Evolutionary conservation across 2,113 vertebrate species (phyloP).

Genomic region (Malurus cyaneus): DNA sequence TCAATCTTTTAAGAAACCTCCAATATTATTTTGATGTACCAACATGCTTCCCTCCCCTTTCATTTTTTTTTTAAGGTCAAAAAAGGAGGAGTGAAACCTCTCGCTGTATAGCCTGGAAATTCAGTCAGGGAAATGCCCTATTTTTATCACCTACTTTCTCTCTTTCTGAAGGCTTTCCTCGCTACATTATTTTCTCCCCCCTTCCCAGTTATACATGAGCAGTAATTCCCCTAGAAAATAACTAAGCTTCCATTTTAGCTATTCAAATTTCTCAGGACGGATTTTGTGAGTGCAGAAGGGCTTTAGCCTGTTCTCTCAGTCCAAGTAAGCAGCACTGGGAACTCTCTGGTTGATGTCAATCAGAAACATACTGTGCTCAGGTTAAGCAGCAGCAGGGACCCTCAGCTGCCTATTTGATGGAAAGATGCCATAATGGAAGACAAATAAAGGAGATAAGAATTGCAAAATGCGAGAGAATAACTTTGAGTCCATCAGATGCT

Average conservation of each 20-base stretch:
- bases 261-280: slow-evolving; percentile 28
- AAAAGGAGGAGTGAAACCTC: slow-evolving; percentile 44
- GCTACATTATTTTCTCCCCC: slow-evolving; percentile 36
- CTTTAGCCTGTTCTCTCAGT: background rate
- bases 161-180: slow-evolving; percentile 59
- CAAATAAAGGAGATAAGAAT: slow-evolving; percentile 3
- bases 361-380: background rate
- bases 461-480: background rate
- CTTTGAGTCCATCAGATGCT: background rate
- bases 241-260: slow-evolving; percentile 55
- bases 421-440: background rate
- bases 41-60: background rate
- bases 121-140: slow-evolving; percentile 69
- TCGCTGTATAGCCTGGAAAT: slow-evolving; percentile 46
- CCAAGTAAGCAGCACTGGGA: background rate
- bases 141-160: slow-evolving; percentile 70
- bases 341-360: background rate
- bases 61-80: slow-evolving; percentile 43
- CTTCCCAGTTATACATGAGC: slow-evolving; percentile 35
- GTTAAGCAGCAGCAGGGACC: slow-evolving; percentile 15
- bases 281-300: background rate
- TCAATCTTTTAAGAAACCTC: background rate
- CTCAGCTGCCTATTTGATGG: background rate
- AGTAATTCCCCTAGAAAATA: slow-evolving; percentile 65
- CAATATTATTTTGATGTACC: background rate